phyloP scores from a whole-genome alignment of 2,113 vertebrate genomes.

The Zosterops hypoxanthus region DNA sequence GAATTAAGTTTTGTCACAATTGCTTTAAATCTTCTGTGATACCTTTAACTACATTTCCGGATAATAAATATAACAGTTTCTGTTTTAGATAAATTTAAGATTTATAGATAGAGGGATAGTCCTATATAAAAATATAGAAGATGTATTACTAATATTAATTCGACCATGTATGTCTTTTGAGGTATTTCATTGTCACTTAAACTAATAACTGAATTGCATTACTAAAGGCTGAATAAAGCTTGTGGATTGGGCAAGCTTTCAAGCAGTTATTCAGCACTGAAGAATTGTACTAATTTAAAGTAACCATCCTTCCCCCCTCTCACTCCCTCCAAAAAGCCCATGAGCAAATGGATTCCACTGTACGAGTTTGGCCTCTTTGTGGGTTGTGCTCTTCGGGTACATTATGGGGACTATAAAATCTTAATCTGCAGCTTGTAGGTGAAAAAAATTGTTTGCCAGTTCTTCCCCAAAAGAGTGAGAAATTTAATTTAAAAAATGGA shows the following conservation, averaged over 20 bases:
- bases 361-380: neutral
- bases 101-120: conserved; percentile 15
- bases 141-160: conserved; percentile 29
- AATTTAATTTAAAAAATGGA: conserved; percentile 27
- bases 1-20: neutral
- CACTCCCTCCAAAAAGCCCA: fast-evolving
- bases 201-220: conserved; percentile 46
- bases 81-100: conserved; percentile 45
- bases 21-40: conserved; percentile 5
- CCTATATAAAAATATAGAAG: conserved; percentile 19
- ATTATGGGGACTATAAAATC: neutral
- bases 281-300: conserved; percentile 8
- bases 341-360: neutral
- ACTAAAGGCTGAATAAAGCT: neutral
- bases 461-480: neutral
- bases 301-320: neutral
- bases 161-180: neutral
- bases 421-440: neutral
- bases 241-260: conserved; percentile 6
- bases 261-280: neutral
- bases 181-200: conserved; percentile 58
- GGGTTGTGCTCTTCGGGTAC: neutral
- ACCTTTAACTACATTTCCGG: neutral
- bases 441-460: neutral
- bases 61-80: conserved; percentile 31